Percentiles rank a stretch among this genome's conserved stretches.
These are phyloP conservation scores for Erpornis zantholeuca DNA, from an alignment of 2,113 vertebrate genomes.

Conservation along the genomic window DNA sequence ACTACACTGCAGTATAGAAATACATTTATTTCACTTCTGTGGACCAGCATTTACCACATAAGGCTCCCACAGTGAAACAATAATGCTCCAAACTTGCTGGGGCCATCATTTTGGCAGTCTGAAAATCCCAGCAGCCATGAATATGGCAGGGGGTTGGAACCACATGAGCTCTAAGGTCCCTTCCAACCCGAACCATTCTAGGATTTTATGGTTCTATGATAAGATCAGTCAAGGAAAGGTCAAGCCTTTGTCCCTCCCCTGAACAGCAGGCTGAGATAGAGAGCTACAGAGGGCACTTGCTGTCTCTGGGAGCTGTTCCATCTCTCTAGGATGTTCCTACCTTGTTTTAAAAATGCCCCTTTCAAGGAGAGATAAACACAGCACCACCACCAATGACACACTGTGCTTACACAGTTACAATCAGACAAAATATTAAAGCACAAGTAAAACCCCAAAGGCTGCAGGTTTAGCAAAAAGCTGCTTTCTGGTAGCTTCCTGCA, in stretches of 20 bases:
- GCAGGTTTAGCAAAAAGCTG: background rate
- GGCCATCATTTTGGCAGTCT: background rate
- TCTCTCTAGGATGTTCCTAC: fast-evolving
- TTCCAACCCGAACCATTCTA: background rate
- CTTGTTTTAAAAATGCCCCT: fast-evolving
- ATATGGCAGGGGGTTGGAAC: background rate
- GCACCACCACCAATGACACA: background rate
- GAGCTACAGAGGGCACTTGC: background rate
- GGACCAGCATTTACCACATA: background rate
- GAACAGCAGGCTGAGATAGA: background rate
- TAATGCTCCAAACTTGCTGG: fast-evolving
- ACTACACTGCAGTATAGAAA: fast-evolving
- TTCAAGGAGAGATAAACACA: background rate
- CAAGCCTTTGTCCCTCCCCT: background rate
- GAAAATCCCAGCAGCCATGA: background rate
- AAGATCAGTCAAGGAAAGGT: background rate
- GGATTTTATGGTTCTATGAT: background rate
- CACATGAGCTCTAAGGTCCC: background rate
- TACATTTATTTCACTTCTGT: background rate
- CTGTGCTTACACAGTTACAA: background rate
- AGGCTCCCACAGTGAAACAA: background rate
- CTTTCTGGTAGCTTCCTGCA: background rate
- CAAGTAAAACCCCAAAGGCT: background rate
- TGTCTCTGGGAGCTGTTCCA: background rate
- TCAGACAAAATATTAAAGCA: background rate